Percentiles rank a stretch among this genome's conserved stretches.
phyloP scores from a whole-genome alignment of 2,888 invertebrate species.

The Caenorhabditis panamensis region DNA sequence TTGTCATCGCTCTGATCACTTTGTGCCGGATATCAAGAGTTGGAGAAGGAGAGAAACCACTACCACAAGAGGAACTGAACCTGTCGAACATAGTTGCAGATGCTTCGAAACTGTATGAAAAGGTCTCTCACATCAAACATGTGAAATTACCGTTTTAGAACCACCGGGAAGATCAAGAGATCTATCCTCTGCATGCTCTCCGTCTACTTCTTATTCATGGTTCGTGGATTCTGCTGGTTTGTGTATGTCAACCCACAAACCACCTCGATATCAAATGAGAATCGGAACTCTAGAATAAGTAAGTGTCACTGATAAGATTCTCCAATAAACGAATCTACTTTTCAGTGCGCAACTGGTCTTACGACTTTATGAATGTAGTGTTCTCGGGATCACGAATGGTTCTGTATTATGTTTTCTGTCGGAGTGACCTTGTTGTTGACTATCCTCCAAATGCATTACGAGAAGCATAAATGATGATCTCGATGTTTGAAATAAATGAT shows the following conservation, averaged over 20 bases:
- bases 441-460: constrained; percentile 26
- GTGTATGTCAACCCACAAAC: constrained; percentile 26
- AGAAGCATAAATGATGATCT: neutral
- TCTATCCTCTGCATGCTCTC: constrained; percentile 41
- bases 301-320: neutral
- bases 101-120: constrained; percentile 21
- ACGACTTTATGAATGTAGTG: constrained; percentile 36
- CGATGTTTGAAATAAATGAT: neutral
- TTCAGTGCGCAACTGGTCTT: constrained; percentile 39
- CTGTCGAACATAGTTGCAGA: constrained; percentile 12
- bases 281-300: constrained; percentile 20
- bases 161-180: constrained; percentile 16
- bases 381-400: constrained; percentile 32
- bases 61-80: constrained; percentile 12
- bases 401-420: constrained; percentile 43
- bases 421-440: constrained; percentile 14
- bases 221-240: constrained; percentile 25
- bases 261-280: neutral
- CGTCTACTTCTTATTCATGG: constrained; percentile 31
- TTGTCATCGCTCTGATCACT: constrained; percentile 16
- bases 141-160: no score
- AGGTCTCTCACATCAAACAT: no score
- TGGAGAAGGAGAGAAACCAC: constrained; percentile 27
- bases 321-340: no score
- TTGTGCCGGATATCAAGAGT: constrained; percentile 18